Percentiles rank a stretch among this genome's conserved stretches.
These are phyloP conservation scores for Meloe dianella DNA, from an alignment of 2,888 invertebrate species.

Conservation along the genomic window DNA sequence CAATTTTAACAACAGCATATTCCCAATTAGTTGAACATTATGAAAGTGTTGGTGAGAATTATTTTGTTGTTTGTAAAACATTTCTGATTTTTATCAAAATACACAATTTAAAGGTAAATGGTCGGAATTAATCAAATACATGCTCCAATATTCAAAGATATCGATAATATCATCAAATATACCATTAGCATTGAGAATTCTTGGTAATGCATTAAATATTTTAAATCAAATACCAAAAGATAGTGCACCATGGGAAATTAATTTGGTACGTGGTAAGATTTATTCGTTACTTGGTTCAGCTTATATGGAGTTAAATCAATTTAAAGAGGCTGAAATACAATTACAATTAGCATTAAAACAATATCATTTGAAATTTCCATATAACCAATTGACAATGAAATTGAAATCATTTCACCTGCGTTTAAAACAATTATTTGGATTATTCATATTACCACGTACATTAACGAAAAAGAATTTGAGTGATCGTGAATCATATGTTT, in stretches of 20 bases:
- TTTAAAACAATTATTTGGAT: conserved; percentile 50
- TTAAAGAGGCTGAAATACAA: conserved; percentile 53
- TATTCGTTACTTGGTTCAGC: conserved; percentile 58
- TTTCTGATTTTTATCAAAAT: too few relatives aligned
- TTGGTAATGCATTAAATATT: conserved; percentile 60
- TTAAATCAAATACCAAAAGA: conserved; percentile 24
- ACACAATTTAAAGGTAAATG: conserved; percentile 30
- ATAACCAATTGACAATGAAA: conserved; percentile 43
- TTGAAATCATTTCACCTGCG: conserved; percentile 43
- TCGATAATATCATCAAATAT: conserved; percentile 64
- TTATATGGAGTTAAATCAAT: conserved; percentile 56
- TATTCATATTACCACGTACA: conserved; percentile 47
- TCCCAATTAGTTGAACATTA: conserved; percentile 67
- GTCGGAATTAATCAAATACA: conserved; percentile 60
- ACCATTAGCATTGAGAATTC: conserved; percentile 64
- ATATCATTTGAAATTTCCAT: conserved; percentile 58
- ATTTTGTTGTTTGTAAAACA: too few relatives aligned
- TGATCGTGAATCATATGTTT: conserved; percentile 56
- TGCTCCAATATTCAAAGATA: conserved; percentile 66
- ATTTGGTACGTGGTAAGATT: conserved; percentile 58
- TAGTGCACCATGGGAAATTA: conserved; percentile 50
- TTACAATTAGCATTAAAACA: conserved; percentile 55
- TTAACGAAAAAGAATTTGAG: conserved; percentile 44
- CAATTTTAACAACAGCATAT: conserved; percentile 66
- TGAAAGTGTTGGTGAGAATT: conserved; percentile 63